Evolutionary conservation across 1,140 invertebrate genomes (phyloP), one percentile per base, ranked within the genome.

Genomic region (Ostrea edulis): DNA sequence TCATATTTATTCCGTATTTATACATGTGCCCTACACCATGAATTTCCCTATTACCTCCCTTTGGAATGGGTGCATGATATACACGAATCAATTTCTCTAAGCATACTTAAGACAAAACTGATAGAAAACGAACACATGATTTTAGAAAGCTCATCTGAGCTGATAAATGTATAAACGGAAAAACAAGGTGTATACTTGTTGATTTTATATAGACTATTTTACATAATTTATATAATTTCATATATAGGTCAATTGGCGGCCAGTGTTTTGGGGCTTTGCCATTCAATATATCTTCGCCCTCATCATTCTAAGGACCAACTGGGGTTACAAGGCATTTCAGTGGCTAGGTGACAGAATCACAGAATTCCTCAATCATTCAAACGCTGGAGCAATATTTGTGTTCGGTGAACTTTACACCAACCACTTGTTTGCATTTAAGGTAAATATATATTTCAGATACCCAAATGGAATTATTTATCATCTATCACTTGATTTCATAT

Each of bases 221-320:
- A 17, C n/a, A 20, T 20, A 3, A 62, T n/a, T 62, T 20, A 5
- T 4, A 20, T 62, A 62, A 62, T 62, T 20, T 20, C 29, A 14
- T 83, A 90, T 88, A 22, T 87, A 95, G 94, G 92, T 95, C 17
- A 91, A 93, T 17, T 95, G 94, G 94, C 92, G 94, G 82, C 92
- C 94, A 11, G 94, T 95, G 77, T 89, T 89, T 29, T 89, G 89
- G 89, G 89, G 89, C 17, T 77, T 89, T 29, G 86, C 89, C 20
- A 35, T 89, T 4, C 89, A 89, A 55, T 89, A 82, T 35, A 81
- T 97, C 0, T 96, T 99, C 88, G 98, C 97, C 0, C 91, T 99
- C 0, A 89, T 99, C 2, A 97, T 98, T 85, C 97, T 99, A 82
- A 96, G 97, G 90, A 99, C 97, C 97, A 92, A 96, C 0, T 95